phyloP scores from a whole-genome alignment of 1,140 invertebrate genomes.

The Pygmarrhopalites habei region DNA sequence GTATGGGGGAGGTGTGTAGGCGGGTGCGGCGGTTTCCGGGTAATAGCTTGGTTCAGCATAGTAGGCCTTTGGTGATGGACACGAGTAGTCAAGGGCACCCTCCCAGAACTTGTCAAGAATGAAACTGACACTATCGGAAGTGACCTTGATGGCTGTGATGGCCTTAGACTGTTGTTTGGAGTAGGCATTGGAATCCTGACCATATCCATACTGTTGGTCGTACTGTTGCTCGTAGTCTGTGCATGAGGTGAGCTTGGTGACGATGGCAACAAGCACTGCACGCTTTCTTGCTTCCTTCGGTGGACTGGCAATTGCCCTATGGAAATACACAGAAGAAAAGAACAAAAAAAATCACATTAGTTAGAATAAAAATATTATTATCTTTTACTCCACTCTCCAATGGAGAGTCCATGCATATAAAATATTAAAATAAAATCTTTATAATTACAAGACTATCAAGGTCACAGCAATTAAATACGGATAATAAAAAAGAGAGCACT shows the following conservation, averaged over 20 bases:
- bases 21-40: conserved; percentile 9
- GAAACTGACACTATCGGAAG: conserved; percentile 14
- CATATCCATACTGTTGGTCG: conserved; percentile 18
- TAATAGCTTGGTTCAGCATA: conserved; percentile 27
- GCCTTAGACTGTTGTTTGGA: conserved; percentile 29
- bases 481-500: too few relatives aligned
- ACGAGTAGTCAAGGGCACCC: conserved; percentile 23
- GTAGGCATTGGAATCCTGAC: too few relatives aligned
- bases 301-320: conserved; percentile 17
- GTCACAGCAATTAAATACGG: too few relatives aligned
- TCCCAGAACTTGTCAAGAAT: conserved; percentile 33
- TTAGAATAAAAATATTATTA: too few relatives aligned
- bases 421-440: too few relatives aligned
- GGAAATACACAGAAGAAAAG: too few relatives aligned
- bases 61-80: conserved; percentile 27
- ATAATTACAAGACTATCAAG: too few relatives aligned
- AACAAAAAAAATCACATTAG: not conserved
- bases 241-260: conserved; percentile 27
- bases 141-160: conserved; percentile 30
- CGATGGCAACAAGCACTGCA: conserved; percentile 32
- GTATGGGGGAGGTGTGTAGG: not conserved
- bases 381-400: too few relatives aligned
- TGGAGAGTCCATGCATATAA: too few relatives aligned
- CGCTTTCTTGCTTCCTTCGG: conserved; percentile 17
- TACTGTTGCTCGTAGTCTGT: conserved; percentile 11